Conservation (phyloP, 2,797 vertebrate genomes). For the Sarcophilus harrisii region DNA sequence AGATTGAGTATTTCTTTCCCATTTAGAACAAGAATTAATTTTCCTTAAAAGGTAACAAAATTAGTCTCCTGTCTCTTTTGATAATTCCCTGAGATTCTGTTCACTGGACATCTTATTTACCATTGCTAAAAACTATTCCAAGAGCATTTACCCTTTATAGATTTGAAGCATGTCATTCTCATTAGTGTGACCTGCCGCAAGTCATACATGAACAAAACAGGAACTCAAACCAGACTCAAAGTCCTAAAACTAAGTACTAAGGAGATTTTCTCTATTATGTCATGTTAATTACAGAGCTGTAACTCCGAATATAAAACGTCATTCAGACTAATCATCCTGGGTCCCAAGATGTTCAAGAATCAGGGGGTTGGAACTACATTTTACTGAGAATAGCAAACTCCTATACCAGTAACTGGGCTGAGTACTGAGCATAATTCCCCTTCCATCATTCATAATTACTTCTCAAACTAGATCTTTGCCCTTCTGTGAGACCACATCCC, state of each 20-base stretch:
- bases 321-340: neutral
- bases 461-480: neutral
- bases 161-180: neutral
- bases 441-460: neutral
- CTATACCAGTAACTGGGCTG: neutral
- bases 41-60: neutral
- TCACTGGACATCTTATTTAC: neutral
- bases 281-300: neutral
- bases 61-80: neutral
- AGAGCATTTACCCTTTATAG: neutral
- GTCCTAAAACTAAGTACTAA: neutral
- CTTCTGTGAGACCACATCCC: neutral
- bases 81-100: neutral
- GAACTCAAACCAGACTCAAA: neutral
- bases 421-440: neutral
- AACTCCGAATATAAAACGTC: neutral
- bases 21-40: neutral
- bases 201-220: neutral
- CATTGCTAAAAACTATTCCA: neutral
- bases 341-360: neutral
- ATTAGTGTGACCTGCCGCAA: neutral
- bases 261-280: neutral
- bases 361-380: neutral
- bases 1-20: neutral
- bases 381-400: neutral